Conservation (phyloP, 2,888 invertebrate genomes). For the Melipona beecheii region DNA sequence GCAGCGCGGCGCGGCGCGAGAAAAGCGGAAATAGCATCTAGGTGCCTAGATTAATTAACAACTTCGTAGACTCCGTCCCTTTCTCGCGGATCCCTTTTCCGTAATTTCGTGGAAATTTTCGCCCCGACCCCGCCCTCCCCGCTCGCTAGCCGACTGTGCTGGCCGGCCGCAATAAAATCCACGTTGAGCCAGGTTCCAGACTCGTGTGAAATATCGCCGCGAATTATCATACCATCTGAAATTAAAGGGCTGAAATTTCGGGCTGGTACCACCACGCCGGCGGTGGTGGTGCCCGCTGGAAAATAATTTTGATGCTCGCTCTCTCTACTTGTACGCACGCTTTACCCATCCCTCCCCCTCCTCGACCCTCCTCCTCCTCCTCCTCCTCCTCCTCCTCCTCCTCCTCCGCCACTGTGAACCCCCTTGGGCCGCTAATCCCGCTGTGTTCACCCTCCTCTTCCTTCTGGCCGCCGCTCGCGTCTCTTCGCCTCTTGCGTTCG, state of each 20-base stretch:
- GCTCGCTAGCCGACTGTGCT: not conserved
- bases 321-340: conserved; percentile 63
- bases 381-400: not conserved
- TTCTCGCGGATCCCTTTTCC: conserved; percentile 61
- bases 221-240: conserved; percentile 83
- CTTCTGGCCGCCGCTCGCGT: conserved; percentile 35
- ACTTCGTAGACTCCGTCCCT: conserved; percentile 62
- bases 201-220: conserved; percentile 81
- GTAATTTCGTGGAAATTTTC: conserved; percentile 70
- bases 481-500: conserved; percentile 46
- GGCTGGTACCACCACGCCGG: conserved; percentile 65
- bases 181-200: conserved; percentile 78
- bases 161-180: conserved; percentile 76
- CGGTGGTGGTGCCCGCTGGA: conserved; percentile 74
- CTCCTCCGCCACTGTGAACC: conserved; percentile 10
- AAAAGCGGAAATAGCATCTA: conserved; percentile 37
- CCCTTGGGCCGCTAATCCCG: conserved; percentile 52
- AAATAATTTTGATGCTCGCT: conserved; percentile 79
- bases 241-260: conserved; percentile 82
- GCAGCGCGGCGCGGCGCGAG: not conserved
- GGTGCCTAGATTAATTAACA: conserved; percentile 72
- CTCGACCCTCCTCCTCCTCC: conserved; percentile 18
- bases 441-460: conserved; percentile 48
- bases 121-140: conserved; percentile 18
- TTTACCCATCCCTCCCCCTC: not conserved